Base-by-base conservation (phyloP, 2,888 invertebrate genomes). In the Minunthozetes semirufus region DNA sequence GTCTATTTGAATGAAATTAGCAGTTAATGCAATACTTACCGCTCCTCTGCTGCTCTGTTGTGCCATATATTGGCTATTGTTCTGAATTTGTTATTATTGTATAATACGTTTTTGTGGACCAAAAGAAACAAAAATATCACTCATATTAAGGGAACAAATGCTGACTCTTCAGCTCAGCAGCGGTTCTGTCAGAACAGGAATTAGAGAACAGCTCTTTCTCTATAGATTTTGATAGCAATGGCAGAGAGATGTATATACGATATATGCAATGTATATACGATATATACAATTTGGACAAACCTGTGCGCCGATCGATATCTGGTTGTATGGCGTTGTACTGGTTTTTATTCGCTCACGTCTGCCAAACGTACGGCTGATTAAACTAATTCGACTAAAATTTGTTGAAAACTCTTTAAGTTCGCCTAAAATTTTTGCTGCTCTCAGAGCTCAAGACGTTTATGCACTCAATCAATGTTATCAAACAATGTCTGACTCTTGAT, bases 321-420 rank as follows among this genome's bases (percentile, higher is more conserved):
- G 9, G 61, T 17, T 61, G n/a, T 33, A 33, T 61, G 61, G n/a
- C 13, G 42, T 42, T 42, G 42, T 42, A 3, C 59, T 66, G 2
- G 42, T 68, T 68, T 68, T 68, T 63, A 63, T 68, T 68, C 42
- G 68, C 42, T 38, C 13, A 22, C 68, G 68, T 68, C 15, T 63
- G 63, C 63, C 63, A 68, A 42, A 68, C 38, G 11, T 68, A 68
- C 68, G 68, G 68, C 42, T 68, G 68, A 68, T 68, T 68, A 68
- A 68, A 68, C 68, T 42, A 42, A 68, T 68, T 68, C 68, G 38
- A 42, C 38, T 38, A 1, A 27, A 68, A 22, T 53, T 53, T n/a
- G 22, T 53, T 42, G 22, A 56, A 8, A 22, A 56, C 25, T 56
- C 56, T 56, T 56, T 56, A 56, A 56, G 56, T 56, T 56, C 5